These are phyloP conservation scores for Micoletzkya japonica DNA, from an alignment of 2,888 invertebrate species.

Conservation along the genomic window DNA sequence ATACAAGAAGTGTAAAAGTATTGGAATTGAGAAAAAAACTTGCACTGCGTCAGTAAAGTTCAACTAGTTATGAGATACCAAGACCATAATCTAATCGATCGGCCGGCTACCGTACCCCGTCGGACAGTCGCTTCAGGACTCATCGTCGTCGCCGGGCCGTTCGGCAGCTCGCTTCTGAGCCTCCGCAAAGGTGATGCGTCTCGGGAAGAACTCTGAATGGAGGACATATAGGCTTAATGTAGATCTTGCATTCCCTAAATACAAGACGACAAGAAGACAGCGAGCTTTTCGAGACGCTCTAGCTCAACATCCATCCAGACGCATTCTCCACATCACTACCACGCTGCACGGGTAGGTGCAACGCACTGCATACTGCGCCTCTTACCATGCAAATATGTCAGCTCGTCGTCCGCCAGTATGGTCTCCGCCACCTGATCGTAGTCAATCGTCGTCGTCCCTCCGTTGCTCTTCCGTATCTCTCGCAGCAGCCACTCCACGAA, in stretches of 20 bases:
- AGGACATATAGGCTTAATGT: not conserved
- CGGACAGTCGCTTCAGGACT: not conserved
- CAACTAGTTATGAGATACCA: not conserved
- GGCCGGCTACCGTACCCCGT: not conserved
- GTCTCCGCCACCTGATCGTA: slow-evolving; percentile 33
- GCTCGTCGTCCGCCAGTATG: slow-evolving; percentile 34
- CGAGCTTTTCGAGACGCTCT: not conserved
- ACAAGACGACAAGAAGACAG: not conserved
- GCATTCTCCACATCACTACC: not conserved
- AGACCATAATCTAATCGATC: not conserved
- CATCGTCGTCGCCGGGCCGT: not conserved
- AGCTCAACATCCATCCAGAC: not conserved
- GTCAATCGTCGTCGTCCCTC: slow-evolving; percentile 2
- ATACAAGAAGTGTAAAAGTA: too few relatives aligned
- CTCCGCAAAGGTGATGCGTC: slow-evolving; percentile 29
- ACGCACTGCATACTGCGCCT: not conserved
- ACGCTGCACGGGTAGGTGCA: not conserved
- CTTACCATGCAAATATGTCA: slow-evolving; percentile 36
- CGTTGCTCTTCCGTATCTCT: slow-evolving; percentile 26
- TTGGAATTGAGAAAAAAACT: too few relatives aligned
- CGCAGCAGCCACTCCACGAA: slow-evolving; percentile 33
- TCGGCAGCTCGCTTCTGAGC: slow-evolving; percentile 3
- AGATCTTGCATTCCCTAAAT: not conserved
- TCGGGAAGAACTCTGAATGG: slow-evolving; percentile 23
- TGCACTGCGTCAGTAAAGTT: too few relatives aligned